These are phyloP conservation scores for Helobdella robusta DNA, from an alignment of 2,888 invertebrate species.

Conservation along the genomic window DNA sequence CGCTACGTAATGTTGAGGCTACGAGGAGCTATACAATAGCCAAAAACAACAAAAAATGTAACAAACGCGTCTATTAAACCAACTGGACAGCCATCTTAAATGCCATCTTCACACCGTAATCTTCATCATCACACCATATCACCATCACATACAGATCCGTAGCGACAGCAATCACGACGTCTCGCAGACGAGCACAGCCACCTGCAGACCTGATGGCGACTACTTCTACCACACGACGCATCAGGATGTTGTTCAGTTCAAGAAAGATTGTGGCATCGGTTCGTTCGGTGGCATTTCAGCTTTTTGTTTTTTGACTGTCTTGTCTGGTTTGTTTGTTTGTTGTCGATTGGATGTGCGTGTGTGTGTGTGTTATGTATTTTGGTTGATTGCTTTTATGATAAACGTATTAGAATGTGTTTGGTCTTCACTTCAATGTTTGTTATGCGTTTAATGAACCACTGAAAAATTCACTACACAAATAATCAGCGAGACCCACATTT, in stretches of 20 bases:
- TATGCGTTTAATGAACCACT: no score
- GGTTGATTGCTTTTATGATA: neutral
- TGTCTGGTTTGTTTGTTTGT: neutral
- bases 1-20: no score
- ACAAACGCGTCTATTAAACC: neutral
- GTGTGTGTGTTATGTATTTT: neutral
- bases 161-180: constrained; percentile 47
- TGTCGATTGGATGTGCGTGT: neutral
- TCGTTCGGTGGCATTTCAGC: neutral
- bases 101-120: neutral
- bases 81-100: neutral
- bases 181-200: constrained; percentile 31
- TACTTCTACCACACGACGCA: neutral
- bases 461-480: neutral
- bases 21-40: no score
- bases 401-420: no score
- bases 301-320: neutral
- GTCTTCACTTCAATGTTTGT: no score
- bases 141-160: constrained; percentile 39
- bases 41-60: no score
- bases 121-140: neutral
- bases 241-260: constrained; percentile 21
- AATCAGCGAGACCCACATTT: constrained; percentile 89
- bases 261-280: constrained; percentile 26
- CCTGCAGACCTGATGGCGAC: neutral